Evolutionary conservation across 2,797 vertebrate species (phyloP), one percentile per base, ranked within the genome.

Genomic region (Myotis pilosus): DNA sequence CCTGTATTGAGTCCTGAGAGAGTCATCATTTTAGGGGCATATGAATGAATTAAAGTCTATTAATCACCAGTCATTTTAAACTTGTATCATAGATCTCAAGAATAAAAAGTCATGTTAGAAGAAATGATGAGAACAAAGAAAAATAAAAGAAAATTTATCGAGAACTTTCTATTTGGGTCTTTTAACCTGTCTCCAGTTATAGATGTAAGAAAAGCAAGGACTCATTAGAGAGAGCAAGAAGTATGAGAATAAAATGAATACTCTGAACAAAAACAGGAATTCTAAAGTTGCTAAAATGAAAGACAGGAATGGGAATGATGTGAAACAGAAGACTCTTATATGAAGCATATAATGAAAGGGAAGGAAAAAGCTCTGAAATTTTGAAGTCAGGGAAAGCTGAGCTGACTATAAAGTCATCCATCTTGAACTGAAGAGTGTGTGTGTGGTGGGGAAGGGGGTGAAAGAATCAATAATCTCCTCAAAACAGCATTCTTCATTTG

Each of bases 41-140:
- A 60, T 84, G 81, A 95, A 95, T 85, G 91, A 96, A 94, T 95
- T 94, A 86, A 95, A 94, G n/a, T 89, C 89, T 95, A 92, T 91
- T 92, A 87, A 89, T 96, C 96, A 96, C 57, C 83, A 44, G 76
- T 68, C 87, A 57, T 92, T 91, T 92, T 62, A 51, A 95, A 91
- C 83, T 53, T 36, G 17, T 22, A 72, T 82, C 49, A 12, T 33
- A 89, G 71, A 91, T 69, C 74, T 87, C 69, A 60, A 94, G 74
- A 91, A 22, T 10, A 71, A 72, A 68, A 92, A 75, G 47, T 87
- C 71, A 57, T 0, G 3, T 81, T 23, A 62, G 83, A 75, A 72
- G 81, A 91, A 84, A 89, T 36, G 28, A 72, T 19, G 38, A 82
- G 79, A 62, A 8, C 0, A 2, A 57, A 83, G 60, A 36, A 51